Evolutionary conservation across 2,113 vertebrate genomes (phyloP).

Genomic region (Oreamnos americanus): DNA sequence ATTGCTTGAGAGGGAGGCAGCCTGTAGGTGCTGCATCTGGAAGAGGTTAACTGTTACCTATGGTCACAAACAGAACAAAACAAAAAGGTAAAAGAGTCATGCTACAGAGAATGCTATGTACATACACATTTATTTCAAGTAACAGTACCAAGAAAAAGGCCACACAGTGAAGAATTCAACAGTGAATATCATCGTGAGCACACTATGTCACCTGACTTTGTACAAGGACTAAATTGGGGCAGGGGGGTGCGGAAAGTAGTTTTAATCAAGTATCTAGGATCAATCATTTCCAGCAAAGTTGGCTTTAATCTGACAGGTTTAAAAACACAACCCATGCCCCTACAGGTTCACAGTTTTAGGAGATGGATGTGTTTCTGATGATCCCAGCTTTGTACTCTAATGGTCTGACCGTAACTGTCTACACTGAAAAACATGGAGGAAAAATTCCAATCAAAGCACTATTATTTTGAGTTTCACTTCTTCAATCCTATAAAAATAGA

Average conservation of each 20-base stretch:
- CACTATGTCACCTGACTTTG: not conserved
- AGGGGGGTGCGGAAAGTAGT: not conserved
- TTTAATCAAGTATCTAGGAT: not conserved
- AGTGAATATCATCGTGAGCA: not conserved
- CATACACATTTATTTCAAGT: not conserved
- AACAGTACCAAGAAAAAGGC: not conserved
- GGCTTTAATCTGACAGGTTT: not conserved
- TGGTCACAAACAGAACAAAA: conserved; percentile 40
- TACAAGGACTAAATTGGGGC: not conserved
- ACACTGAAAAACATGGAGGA: not conserved
- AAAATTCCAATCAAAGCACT: not conserved
- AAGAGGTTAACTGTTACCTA: conserved; percentile 98
- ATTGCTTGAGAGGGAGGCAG: conserved; percentile 90
- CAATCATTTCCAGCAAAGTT: not conserved
- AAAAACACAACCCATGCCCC: not conserved
- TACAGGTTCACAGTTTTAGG: not conserved
- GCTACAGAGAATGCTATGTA: not conserved
- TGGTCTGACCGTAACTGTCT: not conserved
- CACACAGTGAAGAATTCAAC: not conserved
- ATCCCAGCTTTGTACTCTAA: not conserved
- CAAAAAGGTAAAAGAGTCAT: conserved; percentile 5
- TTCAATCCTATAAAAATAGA: conserved; percentile 13
- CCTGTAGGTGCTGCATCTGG: conserved; percentile 95
- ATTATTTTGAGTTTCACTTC: conserved; percentile 5
- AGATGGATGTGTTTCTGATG: not conserved